Base-by-base conservation (phyloP, 2,797 vertebrate genomes). In the Acanthurus lineatus region DNA sequence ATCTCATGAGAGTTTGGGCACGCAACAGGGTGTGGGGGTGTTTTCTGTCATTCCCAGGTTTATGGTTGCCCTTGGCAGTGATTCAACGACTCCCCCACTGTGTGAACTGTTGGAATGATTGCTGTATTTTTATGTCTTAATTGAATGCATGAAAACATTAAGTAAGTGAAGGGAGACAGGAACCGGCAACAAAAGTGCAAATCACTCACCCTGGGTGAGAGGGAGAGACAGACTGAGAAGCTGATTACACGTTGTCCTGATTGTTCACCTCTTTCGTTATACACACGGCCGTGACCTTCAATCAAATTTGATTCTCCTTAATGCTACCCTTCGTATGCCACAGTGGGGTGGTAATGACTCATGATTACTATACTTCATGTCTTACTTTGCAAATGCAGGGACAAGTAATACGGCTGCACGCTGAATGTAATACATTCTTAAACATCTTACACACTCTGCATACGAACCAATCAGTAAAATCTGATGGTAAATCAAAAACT, bases 251-350 rank as follows among this genome's bases (percentile, higher is more conserved):
- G 82, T 91, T 91, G 79, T 73, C 79, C 90, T 94, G 94, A 94
- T 95, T 94, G 91, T 92, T 89, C 86, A 77, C 56, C 80, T 88
- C 86, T 88, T 77, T 86, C 86, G 84, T 91, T 82, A 91, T 82
- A 83, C 82, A 86, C 79, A 87, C 12, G 38, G 71, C 72, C 73
- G 63, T 94, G 93, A 95, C 94, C 93, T 95, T 95, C 94, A 96
- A 95, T 95, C 95, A 95, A 94, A 89, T 88, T 89, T 89, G 92
- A 95, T 93, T 94, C 91, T 91, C 77, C 77, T 87, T 91, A 94
- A 94, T 93, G 90, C 89, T 90, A 88, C 88, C 91, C 89, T 81
- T 91, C 60, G 83, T 83, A 90, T 87, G 86, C 83, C 87, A 79
- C 91, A 89, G 90, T 82, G 77, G 90, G 91, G 88, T 85, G 89